A percentile compares a stretch with the other conserved stretches of the same genome.
These are phyloP conservation scores for Drosophila sordidula DNA, from an alignment of 2,888 invertebrate species.

Conservation along the genomic window DNA sequence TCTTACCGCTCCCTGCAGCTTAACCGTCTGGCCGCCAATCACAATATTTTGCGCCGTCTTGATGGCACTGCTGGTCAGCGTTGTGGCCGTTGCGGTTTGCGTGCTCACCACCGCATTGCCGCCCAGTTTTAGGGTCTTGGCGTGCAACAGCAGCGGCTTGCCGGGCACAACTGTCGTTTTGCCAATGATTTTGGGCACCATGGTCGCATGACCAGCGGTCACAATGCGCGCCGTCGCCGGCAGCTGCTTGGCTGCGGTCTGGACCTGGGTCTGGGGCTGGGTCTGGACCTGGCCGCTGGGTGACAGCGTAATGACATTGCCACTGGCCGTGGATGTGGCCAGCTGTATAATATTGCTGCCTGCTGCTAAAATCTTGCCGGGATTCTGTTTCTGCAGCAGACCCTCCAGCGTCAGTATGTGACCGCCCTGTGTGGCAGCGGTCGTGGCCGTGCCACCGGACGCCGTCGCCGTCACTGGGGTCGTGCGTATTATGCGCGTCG, in stretches of 20 bases:
- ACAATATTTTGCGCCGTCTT: constrained; percentile 82
- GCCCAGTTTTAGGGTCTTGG: constrained; percentile 62
- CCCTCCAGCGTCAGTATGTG: constrained; percentile 84
- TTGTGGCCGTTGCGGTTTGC: constrained; percentile 73
- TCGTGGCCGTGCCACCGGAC: constrained; percentile 17
- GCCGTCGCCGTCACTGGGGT: constrained; percentile 37
- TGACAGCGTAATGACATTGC: constrained; percentile 58
- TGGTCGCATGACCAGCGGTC: constrained; percentile 76
- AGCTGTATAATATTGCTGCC: constrained; percentile 86
- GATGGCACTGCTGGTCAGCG: constrained; percentile 76
- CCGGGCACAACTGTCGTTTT: constrained; percentile 75
- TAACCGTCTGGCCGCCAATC: constrained; percentile 84
- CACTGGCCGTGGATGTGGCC: constrained; percentile 73
- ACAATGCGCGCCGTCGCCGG: constrained; percentile 62
- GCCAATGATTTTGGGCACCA: constrained; percentile 85
- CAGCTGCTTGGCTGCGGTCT: constrained; percentile 33
- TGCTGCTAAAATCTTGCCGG: constrained; percentile 74
- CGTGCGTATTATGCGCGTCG: constrained; percentile 65
- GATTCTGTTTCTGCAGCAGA: constrained; percentile 79
- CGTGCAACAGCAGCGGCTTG: constrained; percentile 64
- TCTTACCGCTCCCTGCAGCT: constrained; percentile 82
- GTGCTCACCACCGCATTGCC: constrained; percentile 85
- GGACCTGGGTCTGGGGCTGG: constrained; percentile 47
- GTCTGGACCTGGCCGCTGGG: constrained; percentile 29
- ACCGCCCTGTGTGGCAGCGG: constrained; percentile 88